These are phyloP conservation scores for Aepyceros melampus DNA, from an alignment of 2,113 vertebrate genomes.

Conservation along the genomic window DNA sequence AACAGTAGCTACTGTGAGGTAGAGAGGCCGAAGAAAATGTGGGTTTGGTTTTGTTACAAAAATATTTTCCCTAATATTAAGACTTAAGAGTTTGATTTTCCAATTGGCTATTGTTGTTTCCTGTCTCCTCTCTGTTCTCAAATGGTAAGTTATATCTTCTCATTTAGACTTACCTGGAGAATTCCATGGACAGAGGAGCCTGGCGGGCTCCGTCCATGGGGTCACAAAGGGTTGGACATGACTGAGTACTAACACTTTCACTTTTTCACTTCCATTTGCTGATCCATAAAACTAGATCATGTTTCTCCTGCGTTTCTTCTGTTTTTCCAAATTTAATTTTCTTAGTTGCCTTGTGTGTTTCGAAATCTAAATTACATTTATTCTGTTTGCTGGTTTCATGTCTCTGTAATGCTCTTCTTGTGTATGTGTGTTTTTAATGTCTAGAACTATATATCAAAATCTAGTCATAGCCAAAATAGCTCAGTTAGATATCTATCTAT, in stretches of 20 bases:
- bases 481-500: background rate
- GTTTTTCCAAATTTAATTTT: slow-evolving; percentile 20
- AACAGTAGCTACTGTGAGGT: background rate
- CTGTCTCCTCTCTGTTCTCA: slow-evolving; percentile 1
- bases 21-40: background rate
- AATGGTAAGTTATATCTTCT: slow-evolving; percentile 34
- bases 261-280: background rate
- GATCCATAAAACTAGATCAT: slow-evolving; percentile 27
- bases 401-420: background rate
- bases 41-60: background rate
- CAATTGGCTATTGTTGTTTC: background rate
- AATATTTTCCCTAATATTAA: slow-evolving; percentile 10
- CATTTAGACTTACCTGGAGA: background rate
- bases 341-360: background rate
- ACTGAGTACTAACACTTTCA: background rate
- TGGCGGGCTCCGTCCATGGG: background rate
- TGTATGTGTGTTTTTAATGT: background rate
- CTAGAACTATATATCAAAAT: slow-evolving; percentile 39
- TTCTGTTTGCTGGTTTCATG: slow-evolving; percentile 25
- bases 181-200: background rate
- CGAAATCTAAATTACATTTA: slow-evolving; percentile 32
- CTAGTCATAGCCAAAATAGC: background rate
- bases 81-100: background rate
- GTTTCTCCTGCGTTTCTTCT: background rate
- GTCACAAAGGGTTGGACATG: background rate